Evolutionary conservation across 2,888 invertebrate species (phyloP), one percentile per base, ranked within the genome.

Genomic region (Zeuzera pyrina): DNA sequence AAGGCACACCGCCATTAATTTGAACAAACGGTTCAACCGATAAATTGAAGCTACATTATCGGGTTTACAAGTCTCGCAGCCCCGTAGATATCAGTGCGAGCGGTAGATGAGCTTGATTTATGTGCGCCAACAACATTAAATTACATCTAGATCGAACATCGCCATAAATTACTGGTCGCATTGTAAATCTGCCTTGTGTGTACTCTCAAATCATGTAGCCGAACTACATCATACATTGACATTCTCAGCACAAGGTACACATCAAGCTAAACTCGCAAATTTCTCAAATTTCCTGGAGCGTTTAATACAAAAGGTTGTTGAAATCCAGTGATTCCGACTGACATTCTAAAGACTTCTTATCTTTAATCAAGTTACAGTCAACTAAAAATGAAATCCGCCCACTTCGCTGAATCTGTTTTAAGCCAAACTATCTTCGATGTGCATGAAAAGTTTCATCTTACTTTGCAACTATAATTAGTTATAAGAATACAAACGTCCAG

Each of bases 91-190:
- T 71, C 72, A 56, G 57, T 46, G 45, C 47, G 50, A 54, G 50
- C 48, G 47, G 50, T 53, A 64, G 81, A 77, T 70, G 79, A 70
- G 61, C 65, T 67, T 79, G 79, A 83, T 81, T 81, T 83, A 81
- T 71, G 65, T 53, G 47, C 52, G 58, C 63, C 66, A 66, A 70
- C 77, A 74, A 73, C 78, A 77, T 77, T 83, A 81, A 81, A 83
- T 81, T 78, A 79, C 74, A 78, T 78, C 74, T 78, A 74, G 73
- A 78, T 72, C 69, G 73, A 74, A 79, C 79, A 79, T 62, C 64
- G 68, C 74, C 52, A 81, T 83, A 81, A 81, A 83, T 81, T 73
- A 71, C 60, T 48, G 63, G 61, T 59, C 57, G 69, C 70, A 78
- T 71, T 78, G 76, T 83, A 81, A 81, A 81, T 78, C 78, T 74